A percentile compares a stretch with the other conserved stretches of the same genome.
phyloP scores from a whole-genome alignment of 2,797 vertebrate genomes.

The Cirrhinus mrigala region DNA sequence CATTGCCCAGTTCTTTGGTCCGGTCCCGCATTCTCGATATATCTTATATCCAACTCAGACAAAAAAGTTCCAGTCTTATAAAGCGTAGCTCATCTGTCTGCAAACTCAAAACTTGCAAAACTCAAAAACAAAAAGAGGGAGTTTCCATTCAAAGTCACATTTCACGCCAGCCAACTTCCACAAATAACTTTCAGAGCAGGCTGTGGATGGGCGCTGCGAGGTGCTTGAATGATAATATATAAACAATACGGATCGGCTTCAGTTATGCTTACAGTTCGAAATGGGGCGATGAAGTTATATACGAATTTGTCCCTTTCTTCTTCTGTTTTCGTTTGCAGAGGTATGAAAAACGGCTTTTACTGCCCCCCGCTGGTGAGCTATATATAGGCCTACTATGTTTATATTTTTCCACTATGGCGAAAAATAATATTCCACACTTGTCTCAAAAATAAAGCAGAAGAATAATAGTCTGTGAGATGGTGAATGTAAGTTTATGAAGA shows the following conservation, averaged over 20 bases:
- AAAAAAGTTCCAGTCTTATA: neutral
- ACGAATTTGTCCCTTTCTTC: slow-evolving; percentile 6
- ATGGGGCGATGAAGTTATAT: slow-evolving; percentile 53
- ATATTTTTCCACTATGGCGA: neutral
- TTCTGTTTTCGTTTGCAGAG: neutral
- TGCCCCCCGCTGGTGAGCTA: neutral
- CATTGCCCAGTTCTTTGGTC: slow-evolving; percentile 80
- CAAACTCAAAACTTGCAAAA: neutral
- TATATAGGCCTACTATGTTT: neutral
- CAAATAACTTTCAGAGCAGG: slow-evolving; percentile 28
- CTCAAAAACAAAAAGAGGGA: slow-evolving; percentile 28
- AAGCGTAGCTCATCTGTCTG: slow-evolving; percentile 39
- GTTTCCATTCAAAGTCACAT: slow-evolving; percentile 57
- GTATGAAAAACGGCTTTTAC: neutral
- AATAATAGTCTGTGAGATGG: neutral
- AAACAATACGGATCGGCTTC: slow-evolving; percentile 4
- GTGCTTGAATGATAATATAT: no score
- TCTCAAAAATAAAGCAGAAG: neutral
- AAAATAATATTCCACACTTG: neutral
- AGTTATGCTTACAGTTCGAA: neutral
- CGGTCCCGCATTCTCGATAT: slow-evolving; percentile 78
- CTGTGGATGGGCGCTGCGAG: neutral
- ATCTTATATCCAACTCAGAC: neutral
- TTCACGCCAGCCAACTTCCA: slow-evolving; percentile 41
- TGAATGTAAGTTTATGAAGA: neutral